Base-by-base conservation (phyloP, 2,888 invertebrate species). In the Dasysyrphus albostriatus region DNA sequence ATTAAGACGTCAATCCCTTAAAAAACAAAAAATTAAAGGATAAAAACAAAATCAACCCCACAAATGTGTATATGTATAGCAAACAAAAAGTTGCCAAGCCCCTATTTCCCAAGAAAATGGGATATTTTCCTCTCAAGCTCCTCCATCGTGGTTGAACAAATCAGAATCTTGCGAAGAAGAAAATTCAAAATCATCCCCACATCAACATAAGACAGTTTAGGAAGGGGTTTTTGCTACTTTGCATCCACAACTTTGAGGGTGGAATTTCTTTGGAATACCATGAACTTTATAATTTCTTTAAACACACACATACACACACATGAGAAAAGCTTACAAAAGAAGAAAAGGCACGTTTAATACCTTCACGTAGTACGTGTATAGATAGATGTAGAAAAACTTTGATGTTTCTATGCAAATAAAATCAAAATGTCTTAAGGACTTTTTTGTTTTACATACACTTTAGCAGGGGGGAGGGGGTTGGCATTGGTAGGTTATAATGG, bases 371-470 rank as follows among this genome's bases (percentile, higher is more conserved):
- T 6, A 39, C 6, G 14, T 19, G 10, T 37, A 37, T 37, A 39
- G 9, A 37, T 49, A 49, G 9, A 37, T 34, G 12, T 39, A 24
- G 24, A 63, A 61, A 49, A 87, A 82, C 82, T 87, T 87, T 87
- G 85, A 87, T 82, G 76, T 74, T 80, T 65, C 32, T 82, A 87
- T 87, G 87, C 87, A 83, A 87, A 87, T 79, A 87, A 83, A 79
- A 83, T 83, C 87, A 87, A 78, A 83, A 75, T 87, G 78, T 83
- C 87, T 85, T 82, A 82, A 69, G 82, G 81, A 78, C 82, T 85
- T 82, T 67, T 82, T 77, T 82, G 84, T 77, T 73, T 69, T 69
- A 39, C 49, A 77, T 63, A 69, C 73, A 81, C 76, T 79, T 49
- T 34, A 56, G 59, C 24, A n/a, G n/a, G n/a, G n/a, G n/a, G n/a